Conservation (phyloP, 2,888 invertebrate species). For the Drosophila peninsularis region DNA sequence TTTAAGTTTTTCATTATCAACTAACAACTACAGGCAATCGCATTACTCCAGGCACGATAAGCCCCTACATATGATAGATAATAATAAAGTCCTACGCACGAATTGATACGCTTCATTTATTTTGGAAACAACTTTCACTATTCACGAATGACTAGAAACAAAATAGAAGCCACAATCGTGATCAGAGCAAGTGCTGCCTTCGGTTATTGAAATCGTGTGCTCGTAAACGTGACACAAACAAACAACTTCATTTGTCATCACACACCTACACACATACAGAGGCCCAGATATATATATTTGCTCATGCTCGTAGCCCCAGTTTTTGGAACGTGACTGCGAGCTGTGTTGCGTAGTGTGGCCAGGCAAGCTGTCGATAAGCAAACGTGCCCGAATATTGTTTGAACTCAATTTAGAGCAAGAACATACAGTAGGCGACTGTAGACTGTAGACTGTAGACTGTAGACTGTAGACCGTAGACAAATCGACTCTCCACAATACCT, state of each 20-base stretch:
- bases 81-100: constrained; percentile 22
- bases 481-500: neutral
- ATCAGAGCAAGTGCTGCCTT: constrained; percentile 26
- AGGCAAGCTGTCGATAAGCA: constrained; percentile 39
- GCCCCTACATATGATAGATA: neutral
- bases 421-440: neutral
- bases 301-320: constrained; percentile 4
- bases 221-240: constrained; percentile 72
- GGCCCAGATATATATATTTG: neutral
- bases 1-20: neutral
- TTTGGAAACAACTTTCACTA: constrained; percentile 66
- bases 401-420: constrained; percentile 58
- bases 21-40: neutral
- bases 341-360: neutral
- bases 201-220: constrained; percentile 52
- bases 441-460: neutral
- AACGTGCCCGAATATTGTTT: constrained; percentile 63
- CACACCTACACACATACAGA: neutral
- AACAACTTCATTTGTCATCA: constrained; percentile 70
- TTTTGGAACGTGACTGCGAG: constrained; percentile 26
- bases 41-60: neutral
- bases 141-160: constrained; percentile 70
- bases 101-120: constrained; percentile 34
- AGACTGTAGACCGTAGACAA: neutral
- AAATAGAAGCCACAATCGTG: constrained; percentile 73